These are phyloP conservation scores for Etheostoma spectabile DNA, from an alignment of 2,113 vertebrate genomes.

Conservation along the genomic window DNA sequence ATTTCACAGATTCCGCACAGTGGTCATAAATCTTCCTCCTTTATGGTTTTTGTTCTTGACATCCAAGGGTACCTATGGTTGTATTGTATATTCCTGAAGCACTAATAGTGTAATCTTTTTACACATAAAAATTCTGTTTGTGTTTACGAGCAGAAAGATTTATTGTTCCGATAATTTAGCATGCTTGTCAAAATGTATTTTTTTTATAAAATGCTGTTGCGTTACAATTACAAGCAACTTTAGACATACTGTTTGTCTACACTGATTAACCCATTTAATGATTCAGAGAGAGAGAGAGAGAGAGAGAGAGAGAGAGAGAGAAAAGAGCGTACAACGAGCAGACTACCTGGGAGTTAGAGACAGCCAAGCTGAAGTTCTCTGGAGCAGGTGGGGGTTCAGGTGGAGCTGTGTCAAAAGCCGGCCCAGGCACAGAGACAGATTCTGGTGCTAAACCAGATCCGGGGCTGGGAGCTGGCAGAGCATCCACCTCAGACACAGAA, in stretches of 20 bases:
- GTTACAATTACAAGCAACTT: background rate
- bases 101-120: background rate
- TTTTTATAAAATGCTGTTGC: background rate
- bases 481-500: conserved; percentile 92
- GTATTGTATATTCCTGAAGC: background rate
- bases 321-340: background rate
- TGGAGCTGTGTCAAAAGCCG: conserved; percentile 25
- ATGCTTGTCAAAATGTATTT: conserved; percentile 2
- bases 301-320: background rate
- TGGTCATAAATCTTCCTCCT: conserved; percentile 42
- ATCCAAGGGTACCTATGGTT: conserved; percentile 33
- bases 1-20: conserved; percentile 51
- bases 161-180: background rate
- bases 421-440: conserved; percentile 32
- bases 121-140: background rate
- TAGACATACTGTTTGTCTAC: background rate
- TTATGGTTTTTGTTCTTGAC: conserved; percentile 41
- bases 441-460: conserved; percentile 38
- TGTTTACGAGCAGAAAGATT: background rate
- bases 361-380: conserved; percentile 79
- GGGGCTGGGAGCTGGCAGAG: conserved; percentile 85
- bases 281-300: background rate
- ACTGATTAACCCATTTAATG: background rate
- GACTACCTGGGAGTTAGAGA: conserved; percentile 87
- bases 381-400: conserved; percentile 56